These are phyloP conservation scores for Ferdinandea cuprea DNA, from an alignment of 2,888 invertebrate species.

Conservation along the genomic window DNA sequence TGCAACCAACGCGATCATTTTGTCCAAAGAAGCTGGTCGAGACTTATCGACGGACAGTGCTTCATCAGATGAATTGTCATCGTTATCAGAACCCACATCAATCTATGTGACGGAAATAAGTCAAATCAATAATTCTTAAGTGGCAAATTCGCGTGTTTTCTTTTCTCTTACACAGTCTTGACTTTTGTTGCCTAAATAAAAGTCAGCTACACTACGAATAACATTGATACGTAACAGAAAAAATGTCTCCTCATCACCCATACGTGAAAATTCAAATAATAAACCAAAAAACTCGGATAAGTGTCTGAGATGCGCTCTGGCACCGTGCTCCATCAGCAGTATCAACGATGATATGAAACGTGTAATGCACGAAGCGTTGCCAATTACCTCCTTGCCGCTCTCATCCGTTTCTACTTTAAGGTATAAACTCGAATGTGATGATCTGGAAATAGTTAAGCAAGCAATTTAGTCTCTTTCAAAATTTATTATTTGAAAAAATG, in stretches of 20 bases:
- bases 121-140: background rate
- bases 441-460: conserved; percentile 81
- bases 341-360: conserved; percentile 95
- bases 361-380: conserved; percentile 94
- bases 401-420: conserved; percentile 84
- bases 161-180: conserved; percentile 87
- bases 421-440: conserved; percentile 86
- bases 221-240: conserved; percentile 94
- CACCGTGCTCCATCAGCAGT: conserved; percentile 93
- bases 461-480: no score
- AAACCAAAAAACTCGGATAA: conserved; percentile 96
- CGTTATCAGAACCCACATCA: conserved; percentile 83
- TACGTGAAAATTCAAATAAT: conserved; percentile 95
- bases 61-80: conserved; percentile 84
- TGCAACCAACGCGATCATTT: conserved; percentile 96
- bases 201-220: conserved; percentile 94
- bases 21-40: conserved; percentile 95
- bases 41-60: conserved; percentile 87
- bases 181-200: conserved; percentile 93
- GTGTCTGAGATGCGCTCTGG: conserved; percentile 92
- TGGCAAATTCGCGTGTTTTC: background rate
- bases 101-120: conserved; percentile 78
- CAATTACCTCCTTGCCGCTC: conserved; percentile 84
- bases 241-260: conserved; percentile 96
- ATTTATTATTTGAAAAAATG: background rate